Base-by-base conservation (phyloP, 2,113 vertebrate genomes). In the Calyptommatus sinebrachiatus region DNA sequence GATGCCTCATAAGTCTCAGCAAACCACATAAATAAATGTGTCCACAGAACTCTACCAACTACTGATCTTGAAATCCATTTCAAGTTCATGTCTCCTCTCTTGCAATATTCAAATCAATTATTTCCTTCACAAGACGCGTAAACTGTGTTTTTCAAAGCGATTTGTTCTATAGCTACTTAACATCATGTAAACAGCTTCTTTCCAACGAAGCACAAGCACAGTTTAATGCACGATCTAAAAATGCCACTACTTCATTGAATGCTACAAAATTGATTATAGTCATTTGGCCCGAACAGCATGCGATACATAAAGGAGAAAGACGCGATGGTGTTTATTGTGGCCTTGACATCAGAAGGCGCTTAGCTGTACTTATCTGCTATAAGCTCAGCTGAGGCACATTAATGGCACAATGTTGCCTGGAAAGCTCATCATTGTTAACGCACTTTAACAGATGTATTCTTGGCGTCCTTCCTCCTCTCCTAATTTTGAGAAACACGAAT, bases 141-240 rank as follows among this genome's bases (percentile, higher is more conserved):
- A 20, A 71, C 21, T 22, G 26, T 71, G n/a, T 21, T 57, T 10
- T 11, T 71, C 24, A 50, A 72, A 62, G 63, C 28, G 57, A n/a
- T 65, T 35, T 26, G 14, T 4, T 4, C 69, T 65, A 60, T 29
- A 14, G 61, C 16, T 60, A 45, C 29, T 14, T 20, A 35, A 18
- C 35, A 71, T 31, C 41, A 26, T 72, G 16, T 45, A 41, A 41
- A 41, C 3, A 83, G 4, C 46, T 78, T 79, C 78, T 85, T 65
- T 71, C 84, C 84, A 72, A 84, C 76, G 83, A 84, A 88, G 73
- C 78, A 79, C 65, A 71, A 84, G 61, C 82, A 83, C 87, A 88
- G 84, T 28, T 14, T 62, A 79, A 76, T 85, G 12, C 53, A 77
- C 73, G 71, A 78, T 82, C 65, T 66, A 57, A 85, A 89, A 73